These are phyloP conservation scores for Aurelia sp. DNA, from an alignment of 30 jellyfish, hydroid and myxozoan species.

Conservation along the genomic window DNA sequence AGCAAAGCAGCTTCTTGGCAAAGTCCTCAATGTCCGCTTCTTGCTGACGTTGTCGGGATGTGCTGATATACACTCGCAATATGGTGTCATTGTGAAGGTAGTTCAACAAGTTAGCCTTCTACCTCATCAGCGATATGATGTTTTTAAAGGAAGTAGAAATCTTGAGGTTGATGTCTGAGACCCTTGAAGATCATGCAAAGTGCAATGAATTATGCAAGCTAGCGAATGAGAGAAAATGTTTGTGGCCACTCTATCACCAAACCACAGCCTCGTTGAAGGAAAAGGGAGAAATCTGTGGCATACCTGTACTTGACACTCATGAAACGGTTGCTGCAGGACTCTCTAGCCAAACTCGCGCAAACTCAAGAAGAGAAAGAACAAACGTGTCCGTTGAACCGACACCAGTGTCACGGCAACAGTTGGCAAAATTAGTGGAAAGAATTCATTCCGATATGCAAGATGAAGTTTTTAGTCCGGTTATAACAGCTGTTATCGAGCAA, in stretches of 20 bases:
- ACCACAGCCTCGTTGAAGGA: not conserved
- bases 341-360: slow-evolving; percentile 24
- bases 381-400: slow-evolving; percentile 18
- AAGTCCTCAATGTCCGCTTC: slow-evolving; percentile 17
- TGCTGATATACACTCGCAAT: slow-evolving; percentile 24
- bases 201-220: slow-evolving; percentile 11
- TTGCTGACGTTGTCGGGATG: slow-evolving; percentile 30
- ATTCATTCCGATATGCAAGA: slow-evolving; percentile 34
- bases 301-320: not conserved
- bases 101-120: slow-evolving; percentile 3
- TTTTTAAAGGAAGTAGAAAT: slow-evolving; percentile 1
- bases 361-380: slow-evolving; percentile 12
- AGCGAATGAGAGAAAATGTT: not conserved
- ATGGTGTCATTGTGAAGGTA: slow-evolving; percentile 20
- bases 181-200: slow-evolving; percentile 25
- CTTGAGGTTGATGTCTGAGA: not conserved
- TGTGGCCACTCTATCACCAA: slow-evolving; percentile 24
- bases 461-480: slow-evolving; percentile 36
- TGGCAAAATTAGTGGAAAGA: slow-evolving; percentile 13
- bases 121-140: slow-evolving; percentile 21
- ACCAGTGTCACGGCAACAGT: slow-evolving; percentile 22
- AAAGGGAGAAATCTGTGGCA: slow-evolving; percentile 6
- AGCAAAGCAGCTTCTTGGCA: slow-evolving; percentile 29
- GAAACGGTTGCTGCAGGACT: slow-evolving; percentile 20
- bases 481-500: slow-evolving; percentile 17